Evolutionary conservation across 1,140 invertebrate species (phyloP).

Genomic region (Helicoverpa armigera): DNA sequence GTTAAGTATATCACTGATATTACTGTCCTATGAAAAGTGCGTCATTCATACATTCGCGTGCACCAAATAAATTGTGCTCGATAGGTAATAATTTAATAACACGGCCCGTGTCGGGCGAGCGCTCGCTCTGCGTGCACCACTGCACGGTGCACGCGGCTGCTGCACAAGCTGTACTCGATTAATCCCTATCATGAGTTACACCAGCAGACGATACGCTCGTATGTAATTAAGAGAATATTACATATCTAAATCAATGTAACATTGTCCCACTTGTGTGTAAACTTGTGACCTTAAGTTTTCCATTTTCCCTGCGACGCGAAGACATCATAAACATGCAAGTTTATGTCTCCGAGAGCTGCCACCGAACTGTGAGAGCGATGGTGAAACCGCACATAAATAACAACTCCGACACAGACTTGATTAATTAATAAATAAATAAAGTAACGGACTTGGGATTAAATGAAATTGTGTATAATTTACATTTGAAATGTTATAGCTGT

Average conservation of each 20-base stretch:
- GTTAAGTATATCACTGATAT: too few relatives aligned
- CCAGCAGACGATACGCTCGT: too few relatives aligned
- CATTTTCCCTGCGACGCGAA: background rate
- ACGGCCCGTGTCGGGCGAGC: background rate
- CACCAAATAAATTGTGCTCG: background rate
- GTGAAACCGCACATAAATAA: slow-evolving; percentile 21
- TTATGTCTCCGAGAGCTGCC: background rate
- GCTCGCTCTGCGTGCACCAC: background rate
- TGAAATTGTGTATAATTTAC: slow-evolving; percentile 26
- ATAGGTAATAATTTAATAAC: slow-evolving; percentile 4
- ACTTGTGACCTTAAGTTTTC: background rate
- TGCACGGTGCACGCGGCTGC: too few relatives aligned
- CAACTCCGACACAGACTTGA: background rate
- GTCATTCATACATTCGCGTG: background rate
- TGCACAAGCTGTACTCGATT: too few relatives aligned
- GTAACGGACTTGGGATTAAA: slow-evolving; percentile 3
- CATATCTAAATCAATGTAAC: too few relatives aligned
- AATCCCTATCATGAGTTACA: too few relatives aligned
- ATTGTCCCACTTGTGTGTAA: background rate
- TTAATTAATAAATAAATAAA: slow-evolving; percentile 26
- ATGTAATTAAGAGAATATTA: too few relatives aligned
- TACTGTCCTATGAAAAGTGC: too few relatives aligned
- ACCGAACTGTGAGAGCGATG: background rate
- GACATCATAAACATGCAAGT: background rate
- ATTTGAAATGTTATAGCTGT: slow-evolving; percentile 35